Evolutionary conservation across 1,140 invertebrate genomes (phyloP).

Genomic region (Dendrolimus kikuchii): DNA sequence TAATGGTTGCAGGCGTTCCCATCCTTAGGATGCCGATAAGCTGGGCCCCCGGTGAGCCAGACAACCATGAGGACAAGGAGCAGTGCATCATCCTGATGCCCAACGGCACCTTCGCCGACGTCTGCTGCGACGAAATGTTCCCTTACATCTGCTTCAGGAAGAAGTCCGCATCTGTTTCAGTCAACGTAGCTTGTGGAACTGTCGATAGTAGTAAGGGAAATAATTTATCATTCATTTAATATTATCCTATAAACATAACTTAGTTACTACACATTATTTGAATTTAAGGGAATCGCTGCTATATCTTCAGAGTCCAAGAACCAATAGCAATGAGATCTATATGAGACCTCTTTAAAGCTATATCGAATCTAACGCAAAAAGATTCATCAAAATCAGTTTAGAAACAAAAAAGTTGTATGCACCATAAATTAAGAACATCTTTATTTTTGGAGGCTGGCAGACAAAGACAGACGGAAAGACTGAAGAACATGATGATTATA

Average conservation of each 20-base stretch:
- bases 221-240: neutral
- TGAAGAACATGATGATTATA: too few relatives aligned
- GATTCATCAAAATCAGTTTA: too few relatives aligned
- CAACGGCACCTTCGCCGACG: conserved; percentile 12
- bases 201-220: neutral
- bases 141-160: conserved; percentile 22
- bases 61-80: conserved; percentile 11
- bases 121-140: conserved; percentile 13
- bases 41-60: conserved; percentile 13
- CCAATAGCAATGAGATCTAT: too few relatives aligned
- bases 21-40: neutral
- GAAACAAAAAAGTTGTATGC: too few relatives aligned
- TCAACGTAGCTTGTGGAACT: conserved; percentile 10
- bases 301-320: too few relatives aligned
- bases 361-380: too few relatives aligned
- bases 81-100: conserved; percentile 11
- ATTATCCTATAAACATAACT: neutral
- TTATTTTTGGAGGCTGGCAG: too few relatives aligned
- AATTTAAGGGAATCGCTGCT: too few relatives aligned
- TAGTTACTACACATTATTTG: neutral
- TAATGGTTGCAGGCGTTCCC: too few relatives aligned
- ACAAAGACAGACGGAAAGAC: too few relatives aligned
- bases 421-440: too few relatives aligned
- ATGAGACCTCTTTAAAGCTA: too few relatives aligned
- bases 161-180: conserved; percentile 5